These are phyloP conservation scores for Scolopax bukidnonensis DNA, from an alignment of 2,797 vertebrate species.

Conservation along the genomic window DNA sequence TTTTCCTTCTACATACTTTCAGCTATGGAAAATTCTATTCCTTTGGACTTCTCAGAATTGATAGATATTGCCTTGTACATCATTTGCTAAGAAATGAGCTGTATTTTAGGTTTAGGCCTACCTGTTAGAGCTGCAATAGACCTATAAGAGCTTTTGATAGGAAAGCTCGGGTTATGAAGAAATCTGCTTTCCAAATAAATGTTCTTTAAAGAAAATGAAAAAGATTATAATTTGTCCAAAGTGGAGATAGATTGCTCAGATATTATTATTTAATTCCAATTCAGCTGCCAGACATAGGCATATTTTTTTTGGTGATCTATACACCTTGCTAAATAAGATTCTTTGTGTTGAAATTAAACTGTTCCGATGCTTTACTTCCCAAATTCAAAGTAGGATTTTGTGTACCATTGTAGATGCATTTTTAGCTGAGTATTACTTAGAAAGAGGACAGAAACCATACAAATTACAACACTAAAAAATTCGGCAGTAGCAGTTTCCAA, in stretches of 20 bases:
- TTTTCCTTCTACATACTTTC: neutral
- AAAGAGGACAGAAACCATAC: neutral
- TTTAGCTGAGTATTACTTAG: neutral
- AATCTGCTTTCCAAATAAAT: neutral
- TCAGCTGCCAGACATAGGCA: neutral
- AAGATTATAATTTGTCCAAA: neutral
- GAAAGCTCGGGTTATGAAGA: neutral
- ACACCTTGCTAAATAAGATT: neutral
- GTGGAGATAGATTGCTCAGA: neutral
- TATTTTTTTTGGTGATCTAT: neutral
- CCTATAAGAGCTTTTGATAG: neutral
- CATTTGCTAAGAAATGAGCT: neutral
- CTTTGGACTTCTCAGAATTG: neutral
- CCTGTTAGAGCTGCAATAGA: neutral
- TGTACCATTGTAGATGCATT: neutral
- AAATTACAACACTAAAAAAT: neutral
- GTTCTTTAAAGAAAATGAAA: neutral
- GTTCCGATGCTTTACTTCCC: neutral
- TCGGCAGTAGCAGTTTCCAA: neutral
- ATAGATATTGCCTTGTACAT: neutral
- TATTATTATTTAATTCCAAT: neutral
- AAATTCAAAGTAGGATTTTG: neutral
- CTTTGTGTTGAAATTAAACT: neutral
- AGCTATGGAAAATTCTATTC: neutral
- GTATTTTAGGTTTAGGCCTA: neutral